These are phyloP conservation scores for Coptodon bakossiorum DNA, from an alignment of 2,113 vertebrate genomes.

Conservation along the genomic window DNA sequence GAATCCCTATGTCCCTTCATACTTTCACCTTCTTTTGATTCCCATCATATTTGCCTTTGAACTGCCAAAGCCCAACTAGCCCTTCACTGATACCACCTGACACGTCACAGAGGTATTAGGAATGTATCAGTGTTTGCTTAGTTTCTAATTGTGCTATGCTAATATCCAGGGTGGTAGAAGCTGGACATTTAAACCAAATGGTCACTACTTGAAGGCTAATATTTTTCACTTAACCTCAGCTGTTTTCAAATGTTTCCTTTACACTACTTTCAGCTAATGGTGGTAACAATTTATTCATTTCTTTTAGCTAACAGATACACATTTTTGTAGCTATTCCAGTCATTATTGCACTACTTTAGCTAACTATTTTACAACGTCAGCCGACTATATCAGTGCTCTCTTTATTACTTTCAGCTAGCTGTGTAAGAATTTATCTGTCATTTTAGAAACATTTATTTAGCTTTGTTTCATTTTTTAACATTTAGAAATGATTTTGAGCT, in stretches of 20 bases:
- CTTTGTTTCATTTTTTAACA: not conserved
- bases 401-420: not conserved
- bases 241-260: not conserved
- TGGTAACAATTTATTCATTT: not conserved
- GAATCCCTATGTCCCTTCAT: conserved; percentile 5
- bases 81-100: not conserved
- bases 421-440: not conserved
- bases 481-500: not conserved
- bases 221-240: fast-evolving
- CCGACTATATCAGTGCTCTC: not conserved
- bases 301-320: not conserved
- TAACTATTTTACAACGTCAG: not conserved
- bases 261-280: not conserved
- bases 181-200: not conserved
- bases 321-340: not conserved
- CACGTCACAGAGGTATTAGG: not conserved
- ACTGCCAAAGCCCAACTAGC: not conserved
- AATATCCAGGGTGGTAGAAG: not conserved
- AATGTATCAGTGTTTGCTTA: fast-evolving
- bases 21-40: not conserved
- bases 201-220: not conserved
- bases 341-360: not conserved
- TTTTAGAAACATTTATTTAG: not conserved
- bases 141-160: not conserved
- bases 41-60: not conserved